Conservation (phyloP, 2,113 vertebrate species). For the Peromyscus maniculatus region DNA sequence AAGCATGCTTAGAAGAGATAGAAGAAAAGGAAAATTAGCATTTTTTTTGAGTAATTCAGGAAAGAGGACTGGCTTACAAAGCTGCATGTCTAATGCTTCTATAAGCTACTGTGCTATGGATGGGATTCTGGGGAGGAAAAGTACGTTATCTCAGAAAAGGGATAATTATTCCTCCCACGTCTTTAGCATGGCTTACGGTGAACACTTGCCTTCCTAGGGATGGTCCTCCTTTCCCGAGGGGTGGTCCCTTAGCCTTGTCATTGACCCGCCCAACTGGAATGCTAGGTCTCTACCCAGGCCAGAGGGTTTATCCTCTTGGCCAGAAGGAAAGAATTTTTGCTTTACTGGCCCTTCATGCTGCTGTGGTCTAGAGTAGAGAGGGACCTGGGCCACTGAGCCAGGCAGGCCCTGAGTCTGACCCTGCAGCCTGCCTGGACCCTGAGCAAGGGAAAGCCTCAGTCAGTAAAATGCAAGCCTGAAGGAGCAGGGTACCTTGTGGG, state of each 20-base stretch:
- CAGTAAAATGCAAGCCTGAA: background rate
- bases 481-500: too few species aligned
- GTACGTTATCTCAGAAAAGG: background rate
- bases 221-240: background rate
- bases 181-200: background rate
- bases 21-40: background rate
- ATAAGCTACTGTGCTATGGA: background rate
- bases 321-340: background rate
- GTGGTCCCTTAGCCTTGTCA: background rate
- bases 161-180: background rate
- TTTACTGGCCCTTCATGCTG: background rate
- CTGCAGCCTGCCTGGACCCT: background rate
- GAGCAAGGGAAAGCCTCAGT: background rate
- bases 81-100: too few species aligned
- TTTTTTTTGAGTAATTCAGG: background rate
- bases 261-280: background rate
- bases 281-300: background rate
- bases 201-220: background rate
- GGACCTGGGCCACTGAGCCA: background rate
- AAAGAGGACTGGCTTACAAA: background rate
- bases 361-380: background rate
- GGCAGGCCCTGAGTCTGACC: background rate
- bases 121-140: background rate
- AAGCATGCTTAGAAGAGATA: background rate
- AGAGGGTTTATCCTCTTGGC: background rate